Evolutionary conservation across 2,797 vertebrate species (phyloP), one percentile per base, ranked within the genome.

Genomic region (Hephaestus fuliginosus): DNA sequence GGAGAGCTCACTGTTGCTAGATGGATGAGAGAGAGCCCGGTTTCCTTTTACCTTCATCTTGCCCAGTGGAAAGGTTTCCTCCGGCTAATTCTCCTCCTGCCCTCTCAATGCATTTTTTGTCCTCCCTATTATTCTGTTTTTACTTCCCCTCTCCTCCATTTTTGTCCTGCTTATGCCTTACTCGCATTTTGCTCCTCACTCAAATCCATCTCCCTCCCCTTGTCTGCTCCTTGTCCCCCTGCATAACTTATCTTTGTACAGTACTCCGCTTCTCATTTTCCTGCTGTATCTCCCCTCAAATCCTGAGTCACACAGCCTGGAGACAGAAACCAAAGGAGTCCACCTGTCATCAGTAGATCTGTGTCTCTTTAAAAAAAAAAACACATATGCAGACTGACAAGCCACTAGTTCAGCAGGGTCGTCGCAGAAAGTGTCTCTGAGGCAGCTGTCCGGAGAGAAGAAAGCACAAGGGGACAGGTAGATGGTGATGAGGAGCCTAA

Each of bases 341-440:
- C 80, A 76, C 68, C 79, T 79, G 84, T 85, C 88, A 79, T 55
- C 33, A 18, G 65, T 4, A 56, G 73, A 74, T 68, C 66, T 57
- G 69, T 56, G 67, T 78, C 48, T 81, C 78, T 70, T 76, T 69
- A 48, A 51, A 33, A 33, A 25, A 25, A 33, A 28, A 76, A 58
- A 73, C 71, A 57, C 53, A 52, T n/a, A 77, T 58, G 12, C 28
- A 72, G 56, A 70, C 81, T 76, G 68, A 82, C 85, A 78, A 18
- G 46, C 76, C 78, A 83, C 30, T 67, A 67, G 71, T 60, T 80
- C 63, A 70, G 5, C n/a, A 12, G 39, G 72, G 53, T 44, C 6
- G 81, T 83, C 81, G 85, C 33, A 68, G 74, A 73, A 52, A 74
- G 83, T 76, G 70, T 75, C 52, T 49, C 18, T 61, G 60, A 80